These are phyloP conservation scores for Natator depressus DNA, from an alignment of 2,113 vertebrate species.

Conservation along the genomic window DNA sequence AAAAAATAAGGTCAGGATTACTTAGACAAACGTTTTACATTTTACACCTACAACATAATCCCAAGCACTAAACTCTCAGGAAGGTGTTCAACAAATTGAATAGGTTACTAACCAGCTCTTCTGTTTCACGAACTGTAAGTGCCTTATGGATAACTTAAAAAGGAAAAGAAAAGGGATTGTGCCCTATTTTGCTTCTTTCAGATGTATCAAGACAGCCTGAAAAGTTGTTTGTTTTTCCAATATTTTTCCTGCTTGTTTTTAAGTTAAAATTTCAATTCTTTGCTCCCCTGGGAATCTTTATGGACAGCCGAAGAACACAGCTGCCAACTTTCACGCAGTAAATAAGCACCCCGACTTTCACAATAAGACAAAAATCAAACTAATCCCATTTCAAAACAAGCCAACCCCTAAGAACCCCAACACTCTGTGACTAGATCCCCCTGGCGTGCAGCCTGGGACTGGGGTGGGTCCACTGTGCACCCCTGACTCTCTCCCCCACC, in stretches of 20 bases:
- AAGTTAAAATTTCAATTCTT: background rate
- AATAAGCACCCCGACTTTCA: no score
- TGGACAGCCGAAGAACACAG: background rate
- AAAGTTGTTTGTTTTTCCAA: background rate
- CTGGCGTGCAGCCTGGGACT: no score
- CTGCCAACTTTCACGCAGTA: no score
- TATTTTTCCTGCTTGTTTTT: background rate
- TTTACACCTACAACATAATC: background rate
- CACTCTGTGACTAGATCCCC: no score
- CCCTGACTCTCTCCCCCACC: no score
- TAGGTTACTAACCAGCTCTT: background rate
- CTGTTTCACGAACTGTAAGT: background rate
- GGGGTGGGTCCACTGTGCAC: no score
- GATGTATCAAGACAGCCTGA: background rate
- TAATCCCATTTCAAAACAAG: no score
- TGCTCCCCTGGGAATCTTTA: background rate
- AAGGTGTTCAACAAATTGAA: background rate
- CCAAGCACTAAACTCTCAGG: background rate
- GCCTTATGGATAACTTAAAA: background rate
- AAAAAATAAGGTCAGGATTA: background rate
- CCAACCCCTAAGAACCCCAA: no score
- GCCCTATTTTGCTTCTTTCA: background rate
- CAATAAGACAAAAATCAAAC: no score
- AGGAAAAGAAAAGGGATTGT: background rate
- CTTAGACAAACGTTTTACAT: background rate